A percentile compares a stretch with the other conserved stretches of the same genome.
Evolutionary conservation across 2,888 invertebrate species (phyloP).

Genomic region (Agonopterix alstromeriana): DNA sequence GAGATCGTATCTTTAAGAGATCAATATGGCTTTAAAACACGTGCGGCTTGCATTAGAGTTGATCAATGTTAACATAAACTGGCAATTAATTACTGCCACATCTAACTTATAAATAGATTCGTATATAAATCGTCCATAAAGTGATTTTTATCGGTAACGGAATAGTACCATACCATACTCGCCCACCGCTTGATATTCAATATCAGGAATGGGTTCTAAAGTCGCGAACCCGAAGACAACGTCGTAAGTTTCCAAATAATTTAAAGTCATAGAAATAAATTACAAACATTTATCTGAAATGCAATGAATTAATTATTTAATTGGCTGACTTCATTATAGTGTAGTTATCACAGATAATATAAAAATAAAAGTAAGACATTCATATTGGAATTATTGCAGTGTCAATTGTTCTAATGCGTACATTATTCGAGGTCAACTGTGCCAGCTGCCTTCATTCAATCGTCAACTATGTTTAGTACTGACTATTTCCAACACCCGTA

Average conservation of each 20-base stretch:
- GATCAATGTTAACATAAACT: slow-evolving; percentile 41
- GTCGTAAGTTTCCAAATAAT: slow-evolving; percentile 7
- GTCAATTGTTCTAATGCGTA: slow-evolving; percentile 29
- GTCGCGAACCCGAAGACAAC: slow-evolving; percentile 7
- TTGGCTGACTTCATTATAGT: slow-evolving; percentile 39
- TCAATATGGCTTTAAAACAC: slow-evolving; percentile 64
- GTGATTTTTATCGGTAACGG: slow-evolving; percentile 37
- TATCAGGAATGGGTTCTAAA: neutral
- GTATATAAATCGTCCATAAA: slow-evolving; percentile 31
- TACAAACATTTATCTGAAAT: neutral
- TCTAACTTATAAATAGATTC: slow-evolving; percentile 40
- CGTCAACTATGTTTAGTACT: neutral
- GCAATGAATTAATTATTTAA: slow-evolving; percentile 4
- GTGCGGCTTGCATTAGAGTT: slow-evolving; percentile 44
- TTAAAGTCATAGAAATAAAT: too few relatives aligned
- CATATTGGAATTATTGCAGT: slow-evolving; percentile 38
- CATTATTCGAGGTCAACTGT: neutral
- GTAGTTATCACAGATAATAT: slow-evolving; percentile 72
- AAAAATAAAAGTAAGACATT: slow-evolving; percentile 55
- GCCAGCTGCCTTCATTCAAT: neutral
- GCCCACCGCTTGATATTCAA: slow-evolving; percentile 16
- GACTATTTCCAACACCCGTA: neutral
- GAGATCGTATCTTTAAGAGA: slow-evolving; percentile 54
- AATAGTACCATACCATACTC: slow-evolving; percentile 35
- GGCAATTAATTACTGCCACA: slow-evolving; percentile 42